Percentiles rank a stretch among this genome's conserved stretches.
Conservation (phyloP, 2,797 vertebrate genomes). For the Eremophila alpestris region DNA sequence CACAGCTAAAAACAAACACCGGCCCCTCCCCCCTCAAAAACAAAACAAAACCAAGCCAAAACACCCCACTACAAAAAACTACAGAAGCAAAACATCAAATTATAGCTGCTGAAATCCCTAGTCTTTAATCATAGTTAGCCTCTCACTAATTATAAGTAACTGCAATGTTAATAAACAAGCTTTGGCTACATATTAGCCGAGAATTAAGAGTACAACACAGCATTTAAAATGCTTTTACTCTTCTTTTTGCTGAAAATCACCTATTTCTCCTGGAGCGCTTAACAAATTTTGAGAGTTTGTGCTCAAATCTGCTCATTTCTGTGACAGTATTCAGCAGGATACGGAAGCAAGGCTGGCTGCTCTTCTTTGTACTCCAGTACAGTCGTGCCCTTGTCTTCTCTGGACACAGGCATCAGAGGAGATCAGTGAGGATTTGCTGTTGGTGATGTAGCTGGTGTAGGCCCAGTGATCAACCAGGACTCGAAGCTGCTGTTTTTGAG, state of each 20-base stretch:
- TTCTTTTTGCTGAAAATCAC: neutral
- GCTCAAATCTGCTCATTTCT: neutral
- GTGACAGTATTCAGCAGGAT: neutral
- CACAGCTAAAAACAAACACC: neutral
- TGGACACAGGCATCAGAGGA: neutral
- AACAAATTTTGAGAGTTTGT: neutral
- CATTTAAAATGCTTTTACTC: neutral
- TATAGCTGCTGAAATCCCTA: constrained; percentile 30
- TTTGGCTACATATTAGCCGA: neutral
- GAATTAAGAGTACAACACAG: neutral
- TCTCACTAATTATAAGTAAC: neutral
- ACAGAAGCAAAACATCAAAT: neutral
- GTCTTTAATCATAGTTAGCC: constrained; percentile 55
- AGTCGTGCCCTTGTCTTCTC: neutral
- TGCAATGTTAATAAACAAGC: constrained; percentile 6
- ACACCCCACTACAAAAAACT: fast-evolving
- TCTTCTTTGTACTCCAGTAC: neutral
- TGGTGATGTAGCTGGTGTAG: neutral
- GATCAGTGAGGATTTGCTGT: neutral
- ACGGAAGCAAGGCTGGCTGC: neutral
- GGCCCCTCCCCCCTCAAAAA: neutral
- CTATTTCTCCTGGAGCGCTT: neutral
- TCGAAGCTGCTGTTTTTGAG: neutral
- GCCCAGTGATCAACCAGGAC: neutral
- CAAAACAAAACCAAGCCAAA: neutral